These are phyloP conservation scores for Vanessa tameamea DNA, from an alignment of 1,140 invertebrate species.

Conservation along the genomic window DNA sequence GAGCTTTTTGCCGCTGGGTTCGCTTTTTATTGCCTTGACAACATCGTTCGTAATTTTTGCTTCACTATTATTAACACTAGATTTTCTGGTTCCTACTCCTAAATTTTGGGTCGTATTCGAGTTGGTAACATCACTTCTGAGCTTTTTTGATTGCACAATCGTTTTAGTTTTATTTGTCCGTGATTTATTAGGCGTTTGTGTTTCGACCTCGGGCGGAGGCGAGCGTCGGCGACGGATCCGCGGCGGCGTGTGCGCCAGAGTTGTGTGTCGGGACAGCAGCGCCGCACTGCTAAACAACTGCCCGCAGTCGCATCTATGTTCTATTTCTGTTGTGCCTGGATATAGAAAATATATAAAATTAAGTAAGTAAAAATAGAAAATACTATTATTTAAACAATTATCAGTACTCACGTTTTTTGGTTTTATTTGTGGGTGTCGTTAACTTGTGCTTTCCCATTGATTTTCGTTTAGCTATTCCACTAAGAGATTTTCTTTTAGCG, in stretches of 20 bases:
- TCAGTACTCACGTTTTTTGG: constrained; percentile 67
- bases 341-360: neutral
- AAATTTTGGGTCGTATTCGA: constrained; percentile 32
- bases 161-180: constrained; percentile 28
- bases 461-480: constrained; percentile 63
- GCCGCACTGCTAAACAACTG: constrained; percentile 72
- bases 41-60: constrained; percentile 35
- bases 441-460: constrained; percentile 59
- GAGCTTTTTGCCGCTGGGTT: constrained; percentile 40
- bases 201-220: constrained; percentile 42
- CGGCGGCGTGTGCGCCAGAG: constrained; percentile 75
- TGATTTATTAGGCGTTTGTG: constrained; percentile 27
- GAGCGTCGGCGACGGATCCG: constrained; percentile 57
- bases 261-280: constrained; percentile 67
- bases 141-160: constrained; percentile 37
- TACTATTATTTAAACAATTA: neutral
- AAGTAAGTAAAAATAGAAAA: neutral
- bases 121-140: constrained; percentile 30
- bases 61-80: constrained; percentile 41
- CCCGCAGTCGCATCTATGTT: constrained; percentile 75
- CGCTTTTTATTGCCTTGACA: constrained; percentile 22
- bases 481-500: constrained; percentile 64
- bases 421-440: constrained; percentile 47
- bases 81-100: constrained; percentile 41
- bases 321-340: constrained; percentile 55